phyloP scores from a whole-genome alignment of 2,888 invertebrate genomes.

The Coelopa pilipes region DNA sequence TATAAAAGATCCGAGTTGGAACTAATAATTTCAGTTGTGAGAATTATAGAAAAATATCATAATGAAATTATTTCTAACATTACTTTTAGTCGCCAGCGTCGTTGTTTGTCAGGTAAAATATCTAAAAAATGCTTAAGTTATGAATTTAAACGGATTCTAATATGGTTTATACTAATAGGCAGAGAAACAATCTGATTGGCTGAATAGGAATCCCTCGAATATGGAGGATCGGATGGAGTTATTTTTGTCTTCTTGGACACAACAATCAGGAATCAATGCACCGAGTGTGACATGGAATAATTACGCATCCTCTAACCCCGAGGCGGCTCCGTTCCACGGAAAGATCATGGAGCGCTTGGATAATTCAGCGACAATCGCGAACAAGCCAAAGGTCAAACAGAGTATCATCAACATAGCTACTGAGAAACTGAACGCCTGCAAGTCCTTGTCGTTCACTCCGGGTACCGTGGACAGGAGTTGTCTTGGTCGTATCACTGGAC shows the following conservation, averaged over 20 bases:
- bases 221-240: background rate
- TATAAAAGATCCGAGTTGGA: no score
- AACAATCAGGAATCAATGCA: background rate
- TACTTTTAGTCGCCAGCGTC: background rate
- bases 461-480: constrained; percentile 37
- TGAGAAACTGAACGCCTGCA: constrained; percentile 4
- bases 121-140: background rate
- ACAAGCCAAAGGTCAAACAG: background rate
- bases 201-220: background rate
- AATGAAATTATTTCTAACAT: background rate
- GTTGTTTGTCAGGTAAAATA: background rate
- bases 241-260: background rate
- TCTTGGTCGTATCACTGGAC: constrained; percentile 41
- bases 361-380: background rate
- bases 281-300: background rate
- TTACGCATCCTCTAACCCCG: background rate
- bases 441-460: background rate
- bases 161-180: background rate
- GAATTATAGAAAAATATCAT: no score
- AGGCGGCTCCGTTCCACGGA: constrained; percentile 4
- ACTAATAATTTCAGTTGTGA: no score
- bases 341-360: background rate
- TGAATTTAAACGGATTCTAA: background rate
- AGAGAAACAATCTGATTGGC: background rate
- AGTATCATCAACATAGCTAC: background rate